Percentiles rank a stretch among this genome's conserved stretches.
Evolutionary conservation across 2,113 vertebrate species (phyloP).

Genomic region (Gobio gobio): DNA sequence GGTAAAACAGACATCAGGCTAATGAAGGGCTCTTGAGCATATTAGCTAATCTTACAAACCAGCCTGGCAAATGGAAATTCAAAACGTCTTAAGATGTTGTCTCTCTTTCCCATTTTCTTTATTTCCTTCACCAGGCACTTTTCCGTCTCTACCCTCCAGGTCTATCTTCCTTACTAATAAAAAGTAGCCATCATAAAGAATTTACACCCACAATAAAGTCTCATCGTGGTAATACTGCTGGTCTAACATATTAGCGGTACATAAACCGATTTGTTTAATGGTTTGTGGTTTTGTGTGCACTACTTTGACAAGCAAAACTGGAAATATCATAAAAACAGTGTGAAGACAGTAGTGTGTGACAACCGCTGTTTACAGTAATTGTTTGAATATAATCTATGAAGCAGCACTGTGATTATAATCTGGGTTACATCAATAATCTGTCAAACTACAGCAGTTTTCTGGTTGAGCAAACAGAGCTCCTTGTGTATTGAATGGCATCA

Average conservation of each 20-base stretch:
- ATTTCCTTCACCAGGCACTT: not conserved
- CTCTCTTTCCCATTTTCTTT: not conserved
- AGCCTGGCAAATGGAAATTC: conserved; percentile 33
- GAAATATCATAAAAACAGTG: conserved; percentile 40
- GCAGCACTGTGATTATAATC: conserved; percentile 18
- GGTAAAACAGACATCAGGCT: conserved; percentile 9
- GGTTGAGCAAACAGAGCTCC: conserved; percentile 55
- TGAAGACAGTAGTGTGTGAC: conserved; percentile 15
- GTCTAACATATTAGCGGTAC: conserved; percentile 74
- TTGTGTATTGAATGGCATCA: conserved; percentile 59
- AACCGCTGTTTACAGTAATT: conserved; percentile 22
- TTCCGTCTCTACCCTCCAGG: not conserved
- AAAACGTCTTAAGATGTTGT: not conserved
- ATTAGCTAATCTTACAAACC: conserved; percentile 33
- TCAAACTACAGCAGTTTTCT: not conserved
- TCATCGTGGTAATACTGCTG: conserved; percentile 63
- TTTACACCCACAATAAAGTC: conserved; percentile 62
- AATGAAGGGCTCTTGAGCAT: conserved; percentile 36
- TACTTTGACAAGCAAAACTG: conserved; percentile 56
- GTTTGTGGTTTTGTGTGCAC: conserved; percentile 75
- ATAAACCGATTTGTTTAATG: conserved; percentile 76
- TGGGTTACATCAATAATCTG: conserved; percentile 4
- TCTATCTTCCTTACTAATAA: conserved; percentile 24
- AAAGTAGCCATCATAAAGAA: conserved; percentile 40
- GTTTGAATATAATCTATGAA: conserved; percentile 20